Base-by-base conservation (phyloP, 2,797 vertebrate species). In the Crenichthys baileyi region DNA sequence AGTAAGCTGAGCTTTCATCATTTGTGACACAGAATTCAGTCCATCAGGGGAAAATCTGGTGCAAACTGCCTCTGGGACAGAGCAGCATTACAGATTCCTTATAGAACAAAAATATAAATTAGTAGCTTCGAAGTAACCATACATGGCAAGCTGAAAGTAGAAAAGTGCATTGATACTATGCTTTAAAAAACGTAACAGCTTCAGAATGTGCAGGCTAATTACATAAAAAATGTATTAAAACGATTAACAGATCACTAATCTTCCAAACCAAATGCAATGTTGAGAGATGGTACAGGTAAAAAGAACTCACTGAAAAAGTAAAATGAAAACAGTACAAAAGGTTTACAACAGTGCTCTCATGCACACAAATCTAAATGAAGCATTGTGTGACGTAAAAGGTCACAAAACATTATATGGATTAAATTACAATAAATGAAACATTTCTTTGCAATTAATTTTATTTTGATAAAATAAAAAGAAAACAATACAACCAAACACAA, bases 61-160 rank as follows among this genome's bases (percentile, higher is more conserved):
- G 78, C 77, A 81, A 85, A 91, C 75, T 70, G 83, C 83, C 79
- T 82, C 77, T 84, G 81, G 81, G 80, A 87, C 73, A 71, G 73
- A 78, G 78, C 78, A 82, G 65, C 63, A 65, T 79, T 56, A 61
- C 44, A 70, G 53, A 85, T 53, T 39, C 60, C 79, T 67, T 75
- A 79, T 75, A 85, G 70, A 84, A 77, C 82, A 76, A 78, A 87
- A 83, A 72, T 77, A 79, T 29, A 77, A 65, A 78, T 80, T 75
- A 86, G 56, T 77, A 79, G 93, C 92, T 92, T 88, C 85, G 75
- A 86, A 85, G 91, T 82, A 93, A 94, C 87, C 68, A 75, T 44
- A 76, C 46, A 70, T 67, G 76, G 63, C 63, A 67, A 67, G 20
- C 24, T 5, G 67, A 46, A 16, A 26, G 6, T 56, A 60, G 12